Evolutionary conservation across 2,797 vertebrate genomes (phyloP).

Genomic region (Enteromius argenteus): DNA sequence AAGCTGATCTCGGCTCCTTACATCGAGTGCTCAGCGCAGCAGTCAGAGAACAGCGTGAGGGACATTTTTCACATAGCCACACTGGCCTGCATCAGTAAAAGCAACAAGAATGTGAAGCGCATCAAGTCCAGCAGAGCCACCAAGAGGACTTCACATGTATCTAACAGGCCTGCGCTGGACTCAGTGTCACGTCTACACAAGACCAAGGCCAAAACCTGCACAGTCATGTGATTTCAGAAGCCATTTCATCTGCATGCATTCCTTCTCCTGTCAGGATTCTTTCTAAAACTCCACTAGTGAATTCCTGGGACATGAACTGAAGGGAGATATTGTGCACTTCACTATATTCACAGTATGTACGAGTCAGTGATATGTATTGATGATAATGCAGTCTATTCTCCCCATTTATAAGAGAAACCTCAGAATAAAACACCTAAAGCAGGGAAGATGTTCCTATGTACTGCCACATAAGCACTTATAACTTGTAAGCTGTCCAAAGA

Average conservation of each 20-base stretch:
- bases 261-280: slow-evolving; percentile 32
- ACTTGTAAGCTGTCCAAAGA: slow-evolving; percentile 8
- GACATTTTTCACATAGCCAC: slow-evolving; percentile 93
- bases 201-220: slow-evolving; percentile 90
- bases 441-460: slow-evolving; percentile 28
- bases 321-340: slow-evolving; percentile 49
- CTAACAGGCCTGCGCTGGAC: slow-evolving; percentile 82
- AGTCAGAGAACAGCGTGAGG: slow-evolving; percentile 90
- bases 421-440: slow-evolving; percentile 14
- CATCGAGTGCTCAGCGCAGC: slow-evolving; percentile 88
- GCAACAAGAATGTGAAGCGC: slow-evolving; percentile 85
- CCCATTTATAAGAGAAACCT: slow-evolving; percentile 17
- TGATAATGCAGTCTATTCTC: slow-evolving; percentile 28
- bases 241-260: slow-evolving; percentile 25
- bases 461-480: slow-evolving; percentile 7
- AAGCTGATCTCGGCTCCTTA: slow-evolving; percentile 90
- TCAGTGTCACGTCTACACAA: slow-evolving; percentile 85
- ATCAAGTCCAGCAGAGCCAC: slow-evolving; percentile 87
- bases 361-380: slow-evolving; percentile 28
- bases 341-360: background rate
- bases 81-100: slow-evolving; percentile 89
- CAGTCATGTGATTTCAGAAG: slow-evolving; percentile 82
- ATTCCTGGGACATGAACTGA: slow-evolving; percentile 2
- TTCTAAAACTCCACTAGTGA: background rate
- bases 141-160: slow-evolving; percentile 87